Base-by-base conservation (phyloP, 2,888 invertebrate species). In the Tenodera sinensis region DNA sequence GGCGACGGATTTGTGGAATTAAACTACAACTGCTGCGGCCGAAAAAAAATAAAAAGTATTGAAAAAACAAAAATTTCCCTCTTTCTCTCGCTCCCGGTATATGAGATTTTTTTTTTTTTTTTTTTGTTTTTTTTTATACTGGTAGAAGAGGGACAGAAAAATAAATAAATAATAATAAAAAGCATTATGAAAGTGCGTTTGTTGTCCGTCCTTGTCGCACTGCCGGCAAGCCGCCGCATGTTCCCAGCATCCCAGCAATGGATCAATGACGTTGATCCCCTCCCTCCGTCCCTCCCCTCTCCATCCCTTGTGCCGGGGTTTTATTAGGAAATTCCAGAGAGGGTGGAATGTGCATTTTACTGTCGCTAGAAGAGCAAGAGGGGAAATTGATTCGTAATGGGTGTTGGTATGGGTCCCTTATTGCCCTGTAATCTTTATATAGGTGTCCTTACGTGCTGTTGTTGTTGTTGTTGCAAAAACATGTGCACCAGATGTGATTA, bases 321-420 rank as follows among this genome's bases (percentile, higher is more conserved):
- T 90, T 90, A 90, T 90, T 90, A 90, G 90, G 90, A 90, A 90
- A 90, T 90, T 90, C 90, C 90, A 90, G 90, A 88, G 89, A 25
- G 89, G 89, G 88, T 87, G 90, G 90, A 90, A 90, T 90, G 90
- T 89, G 90, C 90, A 85, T 90, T 90, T 90, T 90, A 89, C 88
- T 89, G 90, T 84, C 89, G 90, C 88, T 87, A 84, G 87, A 89
- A 87, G 83, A 86, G 27, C 82, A 71, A 30, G 88, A 54, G 89
- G 84, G 42, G 89, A 89, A 90, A 90, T 90, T 90, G 90, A 90
- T 90, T 90, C 90, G 90, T 90, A 90, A 90, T 90, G 90, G 90
- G 88, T 83, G 81, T 81, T 84, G 88, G 88, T 83, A 88, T 89
- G 89, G 89, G 28, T 28, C 83, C 89, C 89, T 89, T 89, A 89